Conservation (phyloP, 1,140 invertebrate genomes). For the Lepidurus apus region DNA sequence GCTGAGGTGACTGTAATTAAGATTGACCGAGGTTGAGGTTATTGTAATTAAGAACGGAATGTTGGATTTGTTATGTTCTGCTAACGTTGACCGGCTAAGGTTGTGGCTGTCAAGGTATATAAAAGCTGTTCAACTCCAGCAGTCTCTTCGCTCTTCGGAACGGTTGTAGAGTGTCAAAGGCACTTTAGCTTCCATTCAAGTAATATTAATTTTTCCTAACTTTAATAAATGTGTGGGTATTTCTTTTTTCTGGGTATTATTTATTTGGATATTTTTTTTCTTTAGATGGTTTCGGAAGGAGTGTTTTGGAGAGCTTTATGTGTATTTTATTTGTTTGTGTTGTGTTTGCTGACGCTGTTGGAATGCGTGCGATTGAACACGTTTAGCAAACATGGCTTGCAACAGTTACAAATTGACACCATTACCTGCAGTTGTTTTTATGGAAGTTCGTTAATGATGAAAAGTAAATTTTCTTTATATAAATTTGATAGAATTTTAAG, state of each 20-base stretch:
- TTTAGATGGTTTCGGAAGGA: no score
- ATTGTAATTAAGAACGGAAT: no score
- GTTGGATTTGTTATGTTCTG: constrained; percentile 69
- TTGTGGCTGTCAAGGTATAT: no score
- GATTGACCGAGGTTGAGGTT: no score
- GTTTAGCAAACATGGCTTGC: constrained; percentile 89
- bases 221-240: no score
- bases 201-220: no score
- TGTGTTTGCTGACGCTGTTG: constrained; percentile 69
- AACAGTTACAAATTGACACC: constrained; percentile 96
- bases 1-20: no score
- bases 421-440: constrained; percentile 91
- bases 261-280: not conserved
- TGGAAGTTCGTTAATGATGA: constrained; percentile 97
- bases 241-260: constrained; percentile 84
- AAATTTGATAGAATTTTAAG: constrained; percentile 22
- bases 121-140: no score
- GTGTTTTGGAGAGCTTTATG: no score
- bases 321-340: constrained; percentile 20
- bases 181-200: no score
- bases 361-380: constrained; percentile 92
- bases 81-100: constrained; percentile 47
- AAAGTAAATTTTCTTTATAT: constrained; percentile 57
- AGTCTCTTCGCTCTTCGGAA: constrained; percentile 83
- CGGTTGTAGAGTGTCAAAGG: constrained; percentile 48